Evolutionary conservation across 1,140 invertebrate genomes (phyloP), one percentile per base, ranked within the genome.

Genomic region (Drosophila miranda): DNA sequence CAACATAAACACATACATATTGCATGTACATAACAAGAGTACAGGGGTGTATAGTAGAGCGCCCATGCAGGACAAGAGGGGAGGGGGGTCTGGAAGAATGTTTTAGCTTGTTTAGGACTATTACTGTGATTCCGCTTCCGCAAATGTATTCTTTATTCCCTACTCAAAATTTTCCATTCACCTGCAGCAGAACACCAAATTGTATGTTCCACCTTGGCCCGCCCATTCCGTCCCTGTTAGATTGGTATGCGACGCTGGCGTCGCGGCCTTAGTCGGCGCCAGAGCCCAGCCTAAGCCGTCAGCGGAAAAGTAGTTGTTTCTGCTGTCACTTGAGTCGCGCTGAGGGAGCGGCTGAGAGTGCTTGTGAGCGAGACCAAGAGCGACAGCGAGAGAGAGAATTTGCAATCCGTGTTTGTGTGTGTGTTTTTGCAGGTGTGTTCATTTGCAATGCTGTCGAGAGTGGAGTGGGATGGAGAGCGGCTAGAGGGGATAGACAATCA

Each of bases 301-400:
- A 73, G 69, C 45, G 59, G 23, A 74, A 74, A 73, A 74, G 68
- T 80, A 74, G 81, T 84, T 62, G 34, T 38, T 38, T 38, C 34
- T 38, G 62, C 78, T 87, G 81, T 86, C 75, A 81, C 67, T 86
- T 71, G 76, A 86, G 78, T 68, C 74, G 34, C 34, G 34, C 34
- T 38, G 70, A 78, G 82, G 82, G 82, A 86, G 82, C 82, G 82
- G 78, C 70, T 86, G 53, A 57, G 51, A 26, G 21, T 46, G 48
- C 60, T 42, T 9, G 52, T 57, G n/a, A 48, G 50, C 21, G 23
- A 42, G 50, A 30, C 30, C 49, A 55, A 50, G 46, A 46, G 5
- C 48, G 14, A 26, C 9, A 34, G 30, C 58, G 56, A 46, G 48
- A 58, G 38, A 62, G 59, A 28, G 60, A 54, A 61, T 41, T 69